Base-by-base conservation (phyloP, 2,888 invertebrate genomes). In the Himalopsyche japonica region DNA sequence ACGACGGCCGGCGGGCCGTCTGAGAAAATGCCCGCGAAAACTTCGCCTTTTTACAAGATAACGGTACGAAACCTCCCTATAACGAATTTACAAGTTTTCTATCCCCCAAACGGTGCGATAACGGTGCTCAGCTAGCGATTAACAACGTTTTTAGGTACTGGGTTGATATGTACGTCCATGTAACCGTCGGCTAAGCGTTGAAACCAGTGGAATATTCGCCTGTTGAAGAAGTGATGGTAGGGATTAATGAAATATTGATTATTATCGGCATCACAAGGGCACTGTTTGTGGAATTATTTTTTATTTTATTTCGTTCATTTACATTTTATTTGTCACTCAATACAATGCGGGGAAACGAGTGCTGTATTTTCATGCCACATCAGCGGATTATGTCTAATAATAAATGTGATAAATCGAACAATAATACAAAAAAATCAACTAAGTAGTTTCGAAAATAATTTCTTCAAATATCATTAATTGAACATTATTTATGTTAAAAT, bases 11-110 rank as follows among this genome's bases (percentile, higher is more conserved):
- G 88, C 88, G 48, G 83, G 88, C 89, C 89, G 85, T 84, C 85
- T 81, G 83, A 84, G 78, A 57, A 83, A 81, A 83, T 77, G 82
- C 30, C 70, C 81, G 84, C 85, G 76, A 77, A 76, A 79, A 24
- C 78, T 34, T 78, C 84, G 77, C 79, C 83, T 57, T 89, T 90
- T 89, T 90, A 90, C 90, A 89, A 81, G 27, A 89, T 89, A 88
- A 88, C 89, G 90, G 89, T 89, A 88, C 89, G 89, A 90, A 79
- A 64, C 83, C 80, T 83, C 78, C 88, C 81, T 76, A 47, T 77
- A 49, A 27, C 32, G 32, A 34, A 76, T 78, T 77, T 18, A 48
- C 64, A 70, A 57, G 48, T 86, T 84, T 85, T 81, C 82, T 77
- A n/a, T 32, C 77, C 20, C 49, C 47, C 27, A n/a, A 78, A 48